These are phyloP conservation scores for Neolamprologus devosi DNA, from an alignment of 2,113 vertebrate species.

Conservation along the genomic window DNA sequence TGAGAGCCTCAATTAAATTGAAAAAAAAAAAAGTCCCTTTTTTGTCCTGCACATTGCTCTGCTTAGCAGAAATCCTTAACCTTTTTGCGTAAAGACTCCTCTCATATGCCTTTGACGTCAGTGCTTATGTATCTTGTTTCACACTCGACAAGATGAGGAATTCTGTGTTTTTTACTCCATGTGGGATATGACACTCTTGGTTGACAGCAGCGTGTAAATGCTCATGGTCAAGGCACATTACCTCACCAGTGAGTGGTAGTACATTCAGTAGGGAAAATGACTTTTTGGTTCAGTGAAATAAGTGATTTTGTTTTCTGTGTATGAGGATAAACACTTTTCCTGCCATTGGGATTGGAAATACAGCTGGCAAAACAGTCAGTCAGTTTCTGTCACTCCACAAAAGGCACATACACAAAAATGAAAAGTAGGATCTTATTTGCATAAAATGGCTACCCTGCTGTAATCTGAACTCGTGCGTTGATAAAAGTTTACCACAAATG, in stretches of 20 bases:
- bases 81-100: not conserved
- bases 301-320: not conserved
- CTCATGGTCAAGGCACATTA: slow-evolving; percentile 61
- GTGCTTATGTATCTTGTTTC: not conserved
- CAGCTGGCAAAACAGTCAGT: not conserved
- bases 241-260: slow-evolving; percentile 40
- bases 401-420: not conserved
- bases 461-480: not conserved
- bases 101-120: not conserved
- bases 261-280: slow-evolving; percentile 46
- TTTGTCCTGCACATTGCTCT: slow-evolving; percentile 7
- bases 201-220: slow-evolving; percentile 49
- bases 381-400: not conserved
- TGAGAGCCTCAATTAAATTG: slow-evolving; percentile 50
- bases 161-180: not conserved
- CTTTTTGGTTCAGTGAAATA: slow-evolving; percentile 50
- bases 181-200: slow-evolving; percentile 17
- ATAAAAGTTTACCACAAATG: not conserved
- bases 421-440: not conserved
- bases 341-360: not conserved
- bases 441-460: not conserved
- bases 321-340: slow-evolving; percentile 27
- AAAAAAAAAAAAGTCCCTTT: not conserved
- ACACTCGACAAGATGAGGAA: not conserved
- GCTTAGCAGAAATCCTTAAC: slow-evolving; percentile 13